phyloP scores from a whole-genome alignment of 2,888 invertebrate genomes.

The Diarsia dahlii region DNA sequence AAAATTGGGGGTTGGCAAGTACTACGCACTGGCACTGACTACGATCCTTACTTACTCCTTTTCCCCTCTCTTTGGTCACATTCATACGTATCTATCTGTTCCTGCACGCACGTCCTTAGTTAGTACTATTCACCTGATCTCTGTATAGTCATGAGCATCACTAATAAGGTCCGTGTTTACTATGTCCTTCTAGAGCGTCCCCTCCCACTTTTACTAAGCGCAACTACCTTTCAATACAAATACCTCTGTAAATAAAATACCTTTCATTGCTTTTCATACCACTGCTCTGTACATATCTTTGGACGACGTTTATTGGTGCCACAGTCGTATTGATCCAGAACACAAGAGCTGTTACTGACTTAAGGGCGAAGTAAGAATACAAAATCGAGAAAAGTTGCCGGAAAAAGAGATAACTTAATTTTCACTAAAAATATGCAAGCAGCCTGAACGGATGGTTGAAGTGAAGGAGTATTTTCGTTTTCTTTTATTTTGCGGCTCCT shows the following conservation, averaged over 20 bases:
- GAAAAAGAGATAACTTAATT: background rate
- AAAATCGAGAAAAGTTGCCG: background rate
- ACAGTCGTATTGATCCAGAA: background rate
- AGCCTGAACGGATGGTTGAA: background rate
- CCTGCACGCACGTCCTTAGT: background rate
- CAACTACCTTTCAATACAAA: background rate
- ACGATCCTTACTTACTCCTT: background rate
- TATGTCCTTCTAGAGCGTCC: background rate
- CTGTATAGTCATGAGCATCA: background rate
- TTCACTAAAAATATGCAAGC: background rate
- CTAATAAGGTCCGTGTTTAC: background rate
- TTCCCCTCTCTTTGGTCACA: too few relatives aligned
- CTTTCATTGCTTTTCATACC: background rate
- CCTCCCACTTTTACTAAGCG: background rate
- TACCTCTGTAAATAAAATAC: background rate
- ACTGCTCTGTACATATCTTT: background rate
- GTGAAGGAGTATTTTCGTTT: background rate
- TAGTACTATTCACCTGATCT: background rate
- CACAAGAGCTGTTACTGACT: too few relatives aligned
- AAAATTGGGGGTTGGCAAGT: background rate
- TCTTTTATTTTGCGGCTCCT: background rate
- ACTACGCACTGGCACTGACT: background rate
- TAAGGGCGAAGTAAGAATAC: background rate
- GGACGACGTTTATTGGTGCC: background rate
- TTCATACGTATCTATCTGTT: background rate